phyloP scores from a whole-genome alignment of 1,140 invertebrate species.

The Drosophila nikananu region DNA sequence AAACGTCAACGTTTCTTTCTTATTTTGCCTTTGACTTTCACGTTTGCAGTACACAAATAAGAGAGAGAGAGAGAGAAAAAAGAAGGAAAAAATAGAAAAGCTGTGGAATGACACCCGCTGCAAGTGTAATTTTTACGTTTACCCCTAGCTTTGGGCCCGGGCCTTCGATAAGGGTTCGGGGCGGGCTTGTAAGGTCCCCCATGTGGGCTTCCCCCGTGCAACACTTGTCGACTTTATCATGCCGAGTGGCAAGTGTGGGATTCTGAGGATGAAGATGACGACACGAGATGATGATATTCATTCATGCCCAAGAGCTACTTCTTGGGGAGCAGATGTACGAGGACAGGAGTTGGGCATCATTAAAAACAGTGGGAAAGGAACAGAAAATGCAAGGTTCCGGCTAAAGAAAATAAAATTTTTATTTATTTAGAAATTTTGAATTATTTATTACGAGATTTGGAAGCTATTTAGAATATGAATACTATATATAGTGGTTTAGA shows the following conservation, averaged over 20 bases:
- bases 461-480: not conserved
- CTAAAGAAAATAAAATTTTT: too few species aligned
- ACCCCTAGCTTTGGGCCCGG: slow-evolving; percentile 48
- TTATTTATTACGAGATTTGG: too few species aligned
- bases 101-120: slow-evolving; percentile 21
- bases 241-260: slow-evolving; percentile 23
- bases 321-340: slow-evolving; percentile 52
- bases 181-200: slow-evolving; percentile 40
- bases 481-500: not conserved
- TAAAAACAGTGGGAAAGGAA: slow-evolving; percentile 18
- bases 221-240: slow-evolving; percentile 67
- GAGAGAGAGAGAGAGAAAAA: too few species aligned
- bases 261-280: slow-evolving; percentile 25
- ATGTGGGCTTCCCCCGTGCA: slow-evolving; percentile 47
- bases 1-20: slow-evolving; percentile 61
- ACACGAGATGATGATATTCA: slow-evolving; percentile 71
- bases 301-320: slow-evolving; percentile 79
- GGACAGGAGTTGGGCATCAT: slow-evolving; percentile 18
- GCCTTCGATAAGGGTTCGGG: slow-evolving; percentile 26
- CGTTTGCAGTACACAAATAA: slow-evolving; percentile 38
- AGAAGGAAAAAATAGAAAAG: slow-evolving; percentile 2
- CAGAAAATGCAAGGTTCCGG: not conserved
- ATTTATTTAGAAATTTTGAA: too few species aligned
- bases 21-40: slow-evolving; percentile 60
- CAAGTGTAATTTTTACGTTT: slow-evolving; percentile 75